Percentiles rank a stretch among this genome's conserved stretches.
phyloP scores from a whole-genome alignment of 2,113 vertebrate species.

The Mus musculus region DNA sequence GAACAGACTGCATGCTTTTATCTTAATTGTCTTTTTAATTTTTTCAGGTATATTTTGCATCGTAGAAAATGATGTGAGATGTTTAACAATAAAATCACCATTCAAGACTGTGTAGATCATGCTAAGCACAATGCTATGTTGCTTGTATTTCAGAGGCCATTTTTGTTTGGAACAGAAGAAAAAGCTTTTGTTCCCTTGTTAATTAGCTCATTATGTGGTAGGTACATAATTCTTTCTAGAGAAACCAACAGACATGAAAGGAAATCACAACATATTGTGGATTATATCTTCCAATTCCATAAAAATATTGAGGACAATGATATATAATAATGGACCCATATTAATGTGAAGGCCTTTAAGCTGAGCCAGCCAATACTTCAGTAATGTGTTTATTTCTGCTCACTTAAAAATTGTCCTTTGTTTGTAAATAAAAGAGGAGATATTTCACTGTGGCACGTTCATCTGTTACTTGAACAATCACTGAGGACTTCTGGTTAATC shows the following conservation, averaged over 20 bases:
- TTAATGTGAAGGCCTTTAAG: constrained; percentile 81
- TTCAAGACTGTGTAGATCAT: constrained; percentile 65
- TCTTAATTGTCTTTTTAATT: constrained; percentile 80
- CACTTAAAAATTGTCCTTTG: constrained; percentile 83
- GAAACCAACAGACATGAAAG: constrained; percentile 82
- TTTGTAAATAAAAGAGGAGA: constrained; percentile 88
- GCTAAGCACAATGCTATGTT: constrained; percentile 80
- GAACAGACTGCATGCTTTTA: constrained; percentile 58
- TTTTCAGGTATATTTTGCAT: constrained; percentile 71
- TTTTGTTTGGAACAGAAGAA: constrained; percentile 83
- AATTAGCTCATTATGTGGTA: constrained; percentile 87
- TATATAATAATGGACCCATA: constrained; percentile 80
- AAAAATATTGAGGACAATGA: constrained; percentile 84
- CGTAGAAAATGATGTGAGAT: constrained; percentile 76
- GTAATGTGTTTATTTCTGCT: constrained; percentile 83
- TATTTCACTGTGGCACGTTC: constrained; percentile 87
- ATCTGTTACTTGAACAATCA: constrained; percentile 86
- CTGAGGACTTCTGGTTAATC: constrained; percentile 84
- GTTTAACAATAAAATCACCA: constrained; percentile 81
- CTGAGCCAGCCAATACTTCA: constrained; percentile 74
- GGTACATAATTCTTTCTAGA: constrained; percentile 86
- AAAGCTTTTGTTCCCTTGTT: constrained; percentile 88
- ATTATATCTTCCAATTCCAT: constrained; percentile 79
- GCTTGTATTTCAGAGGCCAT: constrained; percentile 79
- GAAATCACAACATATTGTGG: constrained; percentile 84